These are phyloP conservation scores for Ameiurus melas DNA, from an alignment of 2,113 vertebrate species.

Conservation along the genomic window DNA sequence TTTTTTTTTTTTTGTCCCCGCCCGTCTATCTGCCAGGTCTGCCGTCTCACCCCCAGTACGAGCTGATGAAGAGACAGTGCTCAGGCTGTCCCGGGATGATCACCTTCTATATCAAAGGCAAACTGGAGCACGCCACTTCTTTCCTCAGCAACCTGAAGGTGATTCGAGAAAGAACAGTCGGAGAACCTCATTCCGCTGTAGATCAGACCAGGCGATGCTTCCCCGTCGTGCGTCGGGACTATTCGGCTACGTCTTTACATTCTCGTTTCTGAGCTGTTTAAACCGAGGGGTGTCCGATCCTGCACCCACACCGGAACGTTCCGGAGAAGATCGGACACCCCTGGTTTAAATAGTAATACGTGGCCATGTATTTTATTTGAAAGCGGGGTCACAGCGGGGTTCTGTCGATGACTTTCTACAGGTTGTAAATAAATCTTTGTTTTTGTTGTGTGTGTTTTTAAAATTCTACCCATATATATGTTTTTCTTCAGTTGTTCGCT, in stretches of 20 bases:
- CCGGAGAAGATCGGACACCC: no score
- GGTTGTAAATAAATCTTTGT: background rate
- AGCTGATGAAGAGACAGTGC: constrained; percentile 82
- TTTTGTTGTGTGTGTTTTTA: background rate
- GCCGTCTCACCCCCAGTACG: constrained; percentile 85
- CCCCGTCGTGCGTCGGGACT: no score
- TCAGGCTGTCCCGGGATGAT: constrained; percentile 88
- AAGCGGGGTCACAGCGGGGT: background rate
- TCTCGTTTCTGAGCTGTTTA: background rate
- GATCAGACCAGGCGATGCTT: no score
- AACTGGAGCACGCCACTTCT: constrained; percentile 71
- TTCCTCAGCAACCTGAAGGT: constrained; percentile 91
- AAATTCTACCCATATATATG: background rate
- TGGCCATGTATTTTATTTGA: background rate
- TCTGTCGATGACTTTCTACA: background rate
- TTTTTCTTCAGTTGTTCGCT: constrained; percentile 77
- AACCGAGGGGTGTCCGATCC: no score
- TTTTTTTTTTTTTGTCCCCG: background rate
- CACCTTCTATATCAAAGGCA: constrained; percentile 86
- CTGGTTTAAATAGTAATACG: no score
- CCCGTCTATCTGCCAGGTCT: constrained; percentile 72
- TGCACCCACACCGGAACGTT: no score
- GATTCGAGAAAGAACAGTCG: constrained; percentile 42
- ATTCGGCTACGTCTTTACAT: background rate
- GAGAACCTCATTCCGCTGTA: background rate